Percentiles rank a stretch among this genome's conserved stretches.
phyloP scores from a whole-genome alignment of 2,888 invertebrate species.

The Liodrosophila aerea region DNA sequence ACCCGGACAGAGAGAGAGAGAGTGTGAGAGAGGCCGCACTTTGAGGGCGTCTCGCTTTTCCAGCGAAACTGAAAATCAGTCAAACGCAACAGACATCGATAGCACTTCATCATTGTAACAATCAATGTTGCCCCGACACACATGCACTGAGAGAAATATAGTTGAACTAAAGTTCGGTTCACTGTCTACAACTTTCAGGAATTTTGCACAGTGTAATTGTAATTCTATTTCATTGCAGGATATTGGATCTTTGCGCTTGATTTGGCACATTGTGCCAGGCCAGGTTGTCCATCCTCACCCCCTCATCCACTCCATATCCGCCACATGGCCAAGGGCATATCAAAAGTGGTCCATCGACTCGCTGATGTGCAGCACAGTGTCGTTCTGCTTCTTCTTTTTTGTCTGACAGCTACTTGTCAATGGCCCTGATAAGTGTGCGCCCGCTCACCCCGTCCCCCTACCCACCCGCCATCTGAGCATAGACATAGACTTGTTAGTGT shows the following conservation, averaged over 20 bases:
- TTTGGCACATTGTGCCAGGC: slow-evolving; percentile 67
- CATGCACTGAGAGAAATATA: slow-evolving; percentile 56
- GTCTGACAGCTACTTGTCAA: slow-evolving; percentile 77
- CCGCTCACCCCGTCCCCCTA: not conserved
- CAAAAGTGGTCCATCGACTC: slow-evolving; percentile 63
- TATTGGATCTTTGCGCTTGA: slow-evolving; percentile 75
- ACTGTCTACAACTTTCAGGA: no score
- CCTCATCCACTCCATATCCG: not conserved
- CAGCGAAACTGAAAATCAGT: slow-evolving; percentile 73
- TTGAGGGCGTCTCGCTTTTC: slow-evolving; percentile 67
- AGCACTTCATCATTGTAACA: slow-evolving; percentile 72
- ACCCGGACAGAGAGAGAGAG: no score
- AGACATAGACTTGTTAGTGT: slow-evolving; percentile 18
- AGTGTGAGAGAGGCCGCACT: slow-evolving; percentile 16
- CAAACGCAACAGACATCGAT: slow-evolving; percentile 75
- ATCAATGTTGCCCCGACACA: slow-evolving; percentile 44
- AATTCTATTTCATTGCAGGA: slow-evolving; percentile 70
- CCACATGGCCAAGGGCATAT: slow-evolving; percentile 51
- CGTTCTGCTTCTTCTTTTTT: slow-evolving; percentile 33
- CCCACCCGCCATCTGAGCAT: not conserved
- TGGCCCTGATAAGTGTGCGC: slow-evolving; percentile 67
- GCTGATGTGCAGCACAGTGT: no score
- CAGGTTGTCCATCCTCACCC: not conserved
- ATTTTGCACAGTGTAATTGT: slow-evolving; percentile 60
- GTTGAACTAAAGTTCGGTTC: slow-evolving; percentile 1